phyloP scores from a whole-genome alignment of 2,888 invertebrate genomes.

The Drosophila parthenogenetica region DNA sequence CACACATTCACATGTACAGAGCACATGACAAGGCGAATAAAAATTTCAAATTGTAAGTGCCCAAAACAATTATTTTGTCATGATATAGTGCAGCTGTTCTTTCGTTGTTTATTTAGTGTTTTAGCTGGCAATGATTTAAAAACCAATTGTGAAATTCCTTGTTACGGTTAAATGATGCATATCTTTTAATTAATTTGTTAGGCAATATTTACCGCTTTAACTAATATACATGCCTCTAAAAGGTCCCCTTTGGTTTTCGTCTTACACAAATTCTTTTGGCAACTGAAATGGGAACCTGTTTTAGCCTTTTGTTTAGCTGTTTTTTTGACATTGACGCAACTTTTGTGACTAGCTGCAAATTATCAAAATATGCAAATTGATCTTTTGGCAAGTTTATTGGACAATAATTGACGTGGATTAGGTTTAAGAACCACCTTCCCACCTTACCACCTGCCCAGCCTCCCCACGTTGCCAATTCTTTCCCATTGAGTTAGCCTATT shows the following conservation, averaged over 20 bases:
- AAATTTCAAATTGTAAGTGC: constrained; percentile 15
- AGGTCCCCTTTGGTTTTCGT: background rate
- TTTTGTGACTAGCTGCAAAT: constrained; percentile 44
- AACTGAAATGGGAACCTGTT: constrained; percentile 36
- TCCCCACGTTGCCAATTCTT: background rate
- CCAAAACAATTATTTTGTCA: constrained; percentile 14
- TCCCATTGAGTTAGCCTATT: constrained; percentile 26
- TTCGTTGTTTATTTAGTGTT: constrained; percentile 16
- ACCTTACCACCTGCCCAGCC: no score
- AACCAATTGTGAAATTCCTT: constrained; percentile 34
- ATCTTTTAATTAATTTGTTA: constrained; percentile 35
- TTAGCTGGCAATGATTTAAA: constrained; percentile 41
- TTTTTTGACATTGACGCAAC: constrained; percentile 47
- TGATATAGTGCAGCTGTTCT: constrained; percentile 52
- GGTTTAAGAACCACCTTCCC: constrained; percentile 26
- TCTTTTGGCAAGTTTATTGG: constrained; percentile 39
- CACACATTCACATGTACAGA: background rate
- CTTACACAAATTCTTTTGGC: constrained; percentile 1
- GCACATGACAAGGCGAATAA: constrained; percentile 52
- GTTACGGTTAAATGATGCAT: constrained; percentile 36
- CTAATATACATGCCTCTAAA: constrained; percentile 3
- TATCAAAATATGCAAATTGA: constrained; percentile 53
- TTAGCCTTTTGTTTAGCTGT: background rate
- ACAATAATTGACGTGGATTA: constrained; percentile 55
- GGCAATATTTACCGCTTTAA: background rate